Conservation (phyloP, 2,888 invertebrate genomes). For the Blera fallax region DNA sequence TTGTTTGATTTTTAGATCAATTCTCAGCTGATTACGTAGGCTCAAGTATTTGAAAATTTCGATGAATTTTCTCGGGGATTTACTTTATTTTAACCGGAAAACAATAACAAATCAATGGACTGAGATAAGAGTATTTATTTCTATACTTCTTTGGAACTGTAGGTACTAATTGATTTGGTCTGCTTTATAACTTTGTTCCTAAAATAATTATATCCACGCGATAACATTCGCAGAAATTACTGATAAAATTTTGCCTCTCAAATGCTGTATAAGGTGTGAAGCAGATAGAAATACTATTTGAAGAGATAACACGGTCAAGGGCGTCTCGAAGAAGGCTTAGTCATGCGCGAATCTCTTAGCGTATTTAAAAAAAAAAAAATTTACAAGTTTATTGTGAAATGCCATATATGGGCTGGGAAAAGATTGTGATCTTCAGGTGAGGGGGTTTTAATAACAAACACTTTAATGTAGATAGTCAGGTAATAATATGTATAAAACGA, state of each 20-base stretch:
- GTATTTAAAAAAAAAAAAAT: background rate
- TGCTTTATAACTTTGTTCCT: background rate
- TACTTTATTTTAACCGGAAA: background rate
- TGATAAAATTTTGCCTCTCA: background rate
- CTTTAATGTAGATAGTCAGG: background rate
- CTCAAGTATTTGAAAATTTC: background rate
- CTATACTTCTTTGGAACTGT: background rate
- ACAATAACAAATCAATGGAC: background rate
- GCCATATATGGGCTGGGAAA: background rate
- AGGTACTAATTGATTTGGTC: background rate
- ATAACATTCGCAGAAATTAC: background rate
- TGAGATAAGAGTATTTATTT: background rate
- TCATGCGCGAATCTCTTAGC: background rate
- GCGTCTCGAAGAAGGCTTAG: background rate
- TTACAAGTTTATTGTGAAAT: background rate
- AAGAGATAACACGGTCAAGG: slow-evolving; percentile 17
- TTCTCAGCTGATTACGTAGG: background rate
- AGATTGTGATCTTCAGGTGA: background rate
- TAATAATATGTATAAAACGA: background rate
- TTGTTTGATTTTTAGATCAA: background rate
- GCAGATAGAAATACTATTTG: background rate
- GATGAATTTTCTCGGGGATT: background rate
- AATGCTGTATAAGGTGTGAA: background rate
- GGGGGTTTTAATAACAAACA: background rate
- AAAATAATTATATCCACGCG: background rate